Evolutionary conservation across 2,888 invertebrate genomes (phyloP), one percentile per base, ranked within the genome.

Genomic region (Platycheirus albimanus): DNA sequence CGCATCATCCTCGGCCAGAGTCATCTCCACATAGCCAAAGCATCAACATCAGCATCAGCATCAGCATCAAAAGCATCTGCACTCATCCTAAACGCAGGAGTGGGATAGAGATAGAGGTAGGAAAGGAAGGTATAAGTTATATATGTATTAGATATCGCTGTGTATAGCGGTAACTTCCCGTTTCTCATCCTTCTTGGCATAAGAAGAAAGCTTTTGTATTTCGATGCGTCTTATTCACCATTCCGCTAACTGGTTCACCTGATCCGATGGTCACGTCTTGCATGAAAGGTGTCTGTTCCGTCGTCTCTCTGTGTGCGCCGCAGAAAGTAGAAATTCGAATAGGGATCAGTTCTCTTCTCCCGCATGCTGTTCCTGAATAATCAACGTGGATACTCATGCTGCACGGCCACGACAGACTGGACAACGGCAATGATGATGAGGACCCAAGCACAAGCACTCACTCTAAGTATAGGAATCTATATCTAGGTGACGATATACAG

Each of bases 221-320:
- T 67, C 71, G 71, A 83, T 83, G 81, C 81, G 72, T 83, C 81
- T 83, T 83, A 83, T 72, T 54, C 67, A 83, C 66, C 61, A 81
- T 71, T 70, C 70, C 66, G 76, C 70, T 76, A 81, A 81, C 80
- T 66, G 61, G 20, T 66, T 66, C 77, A 77, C 81, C 77, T 77
- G 81, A 77, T 77, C 47, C 77, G 56, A 72, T 77, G 77, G 81
- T 77, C 81, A 83, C 81, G 77, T 83, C 77, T 83, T 81, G 71
- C 63, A 66, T 81, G 71, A 77, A 77, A 81, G 81, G 76, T 72
- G 71, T 71, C 75, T 20, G 49, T 75, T 61, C 54, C 33, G 61
- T 77, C n/a, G n/a, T n/a, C n/a, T n/a, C 66, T 81, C 66, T 81
- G 36, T 83, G 24, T 33, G 17, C 13, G 66, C 61, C 49, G 43